Conservation (phyloP, 92 coral and sea anemone genomes). For the Phenganax stokvisi region DNA sequence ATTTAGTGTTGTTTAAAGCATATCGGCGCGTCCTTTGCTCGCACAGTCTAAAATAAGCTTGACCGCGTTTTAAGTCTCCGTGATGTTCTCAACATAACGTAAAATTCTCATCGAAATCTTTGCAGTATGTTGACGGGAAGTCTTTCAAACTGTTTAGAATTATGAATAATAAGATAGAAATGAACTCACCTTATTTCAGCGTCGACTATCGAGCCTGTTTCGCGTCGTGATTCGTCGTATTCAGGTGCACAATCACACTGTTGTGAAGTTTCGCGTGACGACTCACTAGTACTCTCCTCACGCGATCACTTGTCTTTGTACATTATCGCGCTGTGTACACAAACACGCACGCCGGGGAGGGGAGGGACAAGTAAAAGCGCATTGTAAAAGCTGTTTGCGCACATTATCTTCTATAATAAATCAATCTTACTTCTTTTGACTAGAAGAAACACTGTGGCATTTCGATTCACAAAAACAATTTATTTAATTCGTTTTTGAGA, state of each 20-base stretch:
- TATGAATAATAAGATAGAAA: not conserved
- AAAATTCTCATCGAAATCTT: not conserved
- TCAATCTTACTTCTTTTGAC: too few relatives aligned
- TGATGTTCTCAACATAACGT: not conserved
- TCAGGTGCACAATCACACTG: conserved; percentile 38
- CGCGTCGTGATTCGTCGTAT: conserved; percentile 6
- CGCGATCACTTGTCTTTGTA: conserved; percentile 32
- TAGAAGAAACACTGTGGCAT: too few relatives aligned
- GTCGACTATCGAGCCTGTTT: not conserved
- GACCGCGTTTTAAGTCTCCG: conserved; percentile 9
- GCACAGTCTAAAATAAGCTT: not conserved
- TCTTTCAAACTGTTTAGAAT: not conserved
- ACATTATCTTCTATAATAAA: not conserved
- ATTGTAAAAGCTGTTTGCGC: not conserved
- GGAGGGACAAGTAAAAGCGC: conserved; percentile 19
- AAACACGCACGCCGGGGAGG: not conserved
- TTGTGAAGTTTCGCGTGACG: conserved; percentile 42
- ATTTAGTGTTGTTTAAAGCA: not conserved
- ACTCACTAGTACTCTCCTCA: conserved; percentile 24
- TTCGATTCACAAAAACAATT: too few relatives aligned
- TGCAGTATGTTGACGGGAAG: not conserved
- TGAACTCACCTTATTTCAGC: conserved; percentile 2
- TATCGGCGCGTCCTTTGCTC: not conserved
- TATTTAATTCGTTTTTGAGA: too few relatives aligned
- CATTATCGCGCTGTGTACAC: conserved; percentile 24